Conservation (phyloP, 2,888 invertebrate species). For the Cancer borealis region DNA sequence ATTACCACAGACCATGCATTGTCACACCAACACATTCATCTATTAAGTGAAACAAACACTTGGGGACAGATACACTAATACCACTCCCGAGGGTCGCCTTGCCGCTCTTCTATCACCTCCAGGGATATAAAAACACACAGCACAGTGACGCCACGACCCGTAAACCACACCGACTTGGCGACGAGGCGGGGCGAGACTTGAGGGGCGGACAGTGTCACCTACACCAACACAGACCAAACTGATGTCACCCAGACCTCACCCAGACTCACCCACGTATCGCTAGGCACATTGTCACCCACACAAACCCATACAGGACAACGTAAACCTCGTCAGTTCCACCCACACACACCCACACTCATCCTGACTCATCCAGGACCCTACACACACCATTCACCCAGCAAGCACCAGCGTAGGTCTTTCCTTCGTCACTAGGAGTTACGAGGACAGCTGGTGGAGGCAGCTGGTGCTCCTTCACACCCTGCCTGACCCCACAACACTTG, state of each 20-base stretch:
- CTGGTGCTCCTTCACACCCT: background rate
- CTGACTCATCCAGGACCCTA: background rate
- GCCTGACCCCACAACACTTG: background rate
- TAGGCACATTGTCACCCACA: too few relatives aligned
- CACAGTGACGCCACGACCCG: background rate
- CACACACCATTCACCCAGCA: background rate
- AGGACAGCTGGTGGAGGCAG: background rate
- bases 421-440: background rate
- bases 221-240: background rate
- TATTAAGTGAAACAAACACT: too few relatives aligned
- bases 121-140: background rate
- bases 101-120: too few relatives aligned
- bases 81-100: too few relatives aligned
- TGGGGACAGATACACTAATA: too few relatives aligned
- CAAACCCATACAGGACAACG: too few relatives aligned
- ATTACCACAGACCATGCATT: too few relatives aligned
- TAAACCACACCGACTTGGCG: background rate
- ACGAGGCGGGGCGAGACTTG: background rate
- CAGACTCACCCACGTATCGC: background rate
- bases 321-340: background rate
- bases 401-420: background rate
- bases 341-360: background rate
- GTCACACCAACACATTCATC: too few relatives aligned
- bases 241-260: background rate
- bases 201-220: background rate